These are phyloP conservation scores for Crypturellus undulatus DNA, from an alignment of 2,113 vertebrate species.

Conservation along the genomic window DNA sequence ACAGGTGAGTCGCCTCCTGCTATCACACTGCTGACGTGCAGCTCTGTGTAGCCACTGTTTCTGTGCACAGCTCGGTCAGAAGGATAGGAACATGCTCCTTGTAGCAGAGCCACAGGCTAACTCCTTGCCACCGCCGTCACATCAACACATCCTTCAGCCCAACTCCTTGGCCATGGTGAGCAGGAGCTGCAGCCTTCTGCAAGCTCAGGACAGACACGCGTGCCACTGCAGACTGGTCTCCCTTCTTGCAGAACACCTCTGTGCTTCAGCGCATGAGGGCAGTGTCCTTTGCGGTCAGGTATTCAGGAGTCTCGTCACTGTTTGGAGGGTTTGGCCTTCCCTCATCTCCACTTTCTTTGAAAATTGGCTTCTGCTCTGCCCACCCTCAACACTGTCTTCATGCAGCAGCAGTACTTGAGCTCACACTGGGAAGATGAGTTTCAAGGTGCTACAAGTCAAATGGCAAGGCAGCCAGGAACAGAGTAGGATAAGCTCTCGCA, in stretches of 20 bases:
- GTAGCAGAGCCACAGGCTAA: neutral
- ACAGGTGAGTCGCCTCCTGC: neutral
- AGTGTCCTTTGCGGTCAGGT: neutral
- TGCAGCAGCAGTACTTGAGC: slow-evolving; percentile 24
- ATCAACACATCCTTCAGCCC: neutral
- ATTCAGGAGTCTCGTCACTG: too few relatives aligned
- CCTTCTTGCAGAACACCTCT: neutral
- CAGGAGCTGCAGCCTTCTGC: neutral
- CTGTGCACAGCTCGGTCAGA: slow-evolving; percentile 22
- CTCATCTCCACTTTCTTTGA: slow-evolving; percentile 1
- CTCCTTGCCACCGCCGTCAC: neutral
- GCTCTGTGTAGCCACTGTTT: neutral
- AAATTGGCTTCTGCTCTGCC: neutral
- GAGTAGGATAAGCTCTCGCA: slow-evolving; percentile 32
- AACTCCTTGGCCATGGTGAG: neutral
- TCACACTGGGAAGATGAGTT: neutral
- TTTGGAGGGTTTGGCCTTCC: neutral
- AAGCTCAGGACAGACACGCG: neutral
- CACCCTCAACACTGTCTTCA: slow-evolving; percentile 11
- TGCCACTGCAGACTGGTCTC: slow-evolving; percentile 11
- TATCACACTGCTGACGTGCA: neutral
- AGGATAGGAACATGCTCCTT: slow-evolving; percentile 42
- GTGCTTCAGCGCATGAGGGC: neutral
- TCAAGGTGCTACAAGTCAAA: slow-evolving; percentile 20
- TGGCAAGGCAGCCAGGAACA: slow-evolving; percentile 47